A percentile compares a stretch with the other conserved stretches of the same genome.
phyloP scores from a whole-genome alignment of 1,140 invertebrate species.

The Zophobas morio region DNA sequence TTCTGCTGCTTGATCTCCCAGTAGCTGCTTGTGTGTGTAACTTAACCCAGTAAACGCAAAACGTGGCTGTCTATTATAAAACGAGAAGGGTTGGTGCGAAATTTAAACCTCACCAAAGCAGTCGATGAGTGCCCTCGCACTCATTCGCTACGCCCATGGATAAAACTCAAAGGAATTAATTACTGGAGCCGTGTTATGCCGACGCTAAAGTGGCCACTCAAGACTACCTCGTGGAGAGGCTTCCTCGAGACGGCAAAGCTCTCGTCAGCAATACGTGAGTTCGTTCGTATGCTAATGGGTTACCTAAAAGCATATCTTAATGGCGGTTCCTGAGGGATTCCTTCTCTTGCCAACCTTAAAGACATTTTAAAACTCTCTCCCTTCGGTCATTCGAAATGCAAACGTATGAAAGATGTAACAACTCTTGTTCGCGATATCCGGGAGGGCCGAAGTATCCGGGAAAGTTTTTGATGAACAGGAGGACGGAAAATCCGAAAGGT shows the following conservation, averaged over 20 bases:
- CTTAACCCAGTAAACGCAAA: too few relatives aligned
- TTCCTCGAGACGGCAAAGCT: constrained; percentile 30
- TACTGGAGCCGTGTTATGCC: constrained; percentile 26
- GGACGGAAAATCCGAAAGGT: constrained; percentile 17
- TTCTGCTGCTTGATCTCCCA: too few relatives aligned
- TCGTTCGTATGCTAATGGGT: constrained; percentile 47
- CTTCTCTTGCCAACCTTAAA: constrained; percentile 34
- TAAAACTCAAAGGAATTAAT: constrained; percentile 48
- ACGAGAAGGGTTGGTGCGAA: too few relatives aligned
- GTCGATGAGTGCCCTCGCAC: neutral
- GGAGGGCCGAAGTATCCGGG: neutral
- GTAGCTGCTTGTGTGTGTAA: too few relatives aligned
- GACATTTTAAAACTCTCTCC: constrained; percentile 45
- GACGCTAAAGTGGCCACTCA: constrained; percentile 46
- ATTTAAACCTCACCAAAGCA: too few relatives aligned
- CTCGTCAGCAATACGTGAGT: constrained; percentile 45
- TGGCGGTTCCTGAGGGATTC: constrained; percentile 33
- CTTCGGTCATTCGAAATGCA: constrained; percentile 42
- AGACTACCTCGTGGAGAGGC: constrained; percentile 28
- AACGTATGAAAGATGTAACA: constrained; percentile 46
- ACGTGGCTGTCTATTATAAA: too few relatives aligned
- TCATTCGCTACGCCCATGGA: constrained; percentile 30
- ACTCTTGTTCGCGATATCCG: neutral
- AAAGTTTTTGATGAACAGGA: neutral
- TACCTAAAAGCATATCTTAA: constrained; percentile 49